Conservation (phyloP, 2,888 invertebrate species). For the Galeruca laticollis region DNA sequence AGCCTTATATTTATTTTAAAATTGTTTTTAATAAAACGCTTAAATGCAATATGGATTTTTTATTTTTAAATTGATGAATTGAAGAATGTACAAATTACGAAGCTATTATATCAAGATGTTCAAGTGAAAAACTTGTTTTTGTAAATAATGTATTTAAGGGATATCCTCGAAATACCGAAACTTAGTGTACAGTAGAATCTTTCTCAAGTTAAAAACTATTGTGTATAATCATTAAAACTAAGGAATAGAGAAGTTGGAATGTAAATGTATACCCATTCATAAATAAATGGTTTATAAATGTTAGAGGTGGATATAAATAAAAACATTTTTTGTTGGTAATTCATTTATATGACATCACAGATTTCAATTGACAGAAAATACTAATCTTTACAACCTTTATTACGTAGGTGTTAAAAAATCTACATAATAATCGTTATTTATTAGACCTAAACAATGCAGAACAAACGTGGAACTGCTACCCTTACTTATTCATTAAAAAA, state of each 20-base stretch:
- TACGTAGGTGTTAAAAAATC: constrained; percentile 50
- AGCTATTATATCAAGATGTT: no score
- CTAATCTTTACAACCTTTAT: constrained; percentile 62
- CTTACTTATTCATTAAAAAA: background rate
- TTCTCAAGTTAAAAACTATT: no score
- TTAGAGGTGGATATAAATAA: constrained; percentile 6
- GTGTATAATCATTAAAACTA: no score
- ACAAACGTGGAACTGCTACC: constrained; percentile 32
- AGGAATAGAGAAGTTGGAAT: no score
- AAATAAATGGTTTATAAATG: background rate
- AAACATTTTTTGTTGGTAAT: constrained; percentile 23
- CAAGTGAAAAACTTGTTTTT: no score
- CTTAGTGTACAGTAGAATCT: no score
- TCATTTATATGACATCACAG: constrained; percentile 64
- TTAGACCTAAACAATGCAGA: constrained; percentile 35
- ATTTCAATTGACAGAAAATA: constrained; percentile 65
- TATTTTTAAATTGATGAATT: no score
- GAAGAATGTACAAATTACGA: no score
- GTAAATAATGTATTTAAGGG: no score
- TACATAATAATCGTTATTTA: constrained; percentile 44
- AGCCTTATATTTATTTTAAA: constrained; percentile 13
- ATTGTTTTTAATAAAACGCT: constrained; percentile 8
- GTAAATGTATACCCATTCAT: no score
- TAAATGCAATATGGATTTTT: background rate
- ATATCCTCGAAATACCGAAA: no score